Conservation (phyloP, 1,140 invertebrate species). For the Drosophila seguyi region DNA sequence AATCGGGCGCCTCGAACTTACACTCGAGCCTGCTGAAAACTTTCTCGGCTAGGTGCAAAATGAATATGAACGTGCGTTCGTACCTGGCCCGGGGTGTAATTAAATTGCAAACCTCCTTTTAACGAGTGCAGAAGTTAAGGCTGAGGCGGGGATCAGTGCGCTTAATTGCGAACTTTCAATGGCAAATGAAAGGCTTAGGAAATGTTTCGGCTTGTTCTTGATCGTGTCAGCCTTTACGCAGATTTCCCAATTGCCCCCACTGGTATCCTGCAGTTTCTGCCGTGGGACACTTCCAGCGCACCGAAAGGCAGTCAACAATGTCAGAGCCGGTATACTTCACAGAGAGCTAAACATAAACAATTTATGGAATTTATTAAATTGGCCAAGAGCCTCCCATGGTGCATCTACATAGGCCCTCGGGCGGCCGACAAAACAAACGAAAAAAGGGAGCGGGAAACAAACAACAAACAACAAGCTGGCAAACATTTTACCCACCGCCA, state of each 20-base stretch:
- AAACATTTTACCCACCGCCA: constrained; percentile 50
- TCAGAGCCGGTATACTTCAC: constrained; percentile 28
- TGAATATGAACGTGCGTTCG: constrained; percentile 49
- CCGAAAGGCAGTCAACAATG: constrained; percentile 31
- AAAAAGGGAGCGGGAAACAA: background rate
- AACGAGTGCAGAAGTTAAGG: constrained; percentile 8
- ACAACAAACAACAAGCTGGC: constrained; percentile 22
- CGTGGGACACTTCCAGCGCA: background rate
- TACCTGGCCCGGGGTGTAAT: constrained; percentile 61
- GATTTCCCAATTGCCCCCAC: constrained; percentile 6
- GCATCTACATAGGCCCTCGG: constrained; percentile 36
- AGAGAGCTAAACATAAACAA: constrained; percentile 57
- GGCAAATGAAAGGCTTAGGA: constrained; percentile 25
- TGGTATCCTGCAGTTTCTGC: background rate
- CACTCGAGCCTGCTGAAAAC: constrained; percentile 48
- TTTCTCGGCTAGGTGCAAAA: constrained; percentile 65
- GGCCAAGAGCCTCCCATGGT: constrained; percentile 58
- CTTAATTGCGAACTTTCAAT: constrained; percentile 19
- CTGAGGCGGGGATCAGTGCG: background rate
- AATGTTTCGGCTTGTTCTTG: background rate
- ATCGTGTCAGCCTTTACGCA: background rate
- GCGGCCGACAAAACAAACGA: constrained; percentile 21
- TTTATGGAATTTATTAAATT: constrained; percentile 81
- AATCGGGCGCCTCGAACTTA: constrained; percentile 58
- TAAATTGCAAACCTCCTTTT: constrained; percentile 61